Evolutionary conservation across 2,797 vertebrate species (phyloP).

Genomic region (Siniperca scherzeri): DNA sequence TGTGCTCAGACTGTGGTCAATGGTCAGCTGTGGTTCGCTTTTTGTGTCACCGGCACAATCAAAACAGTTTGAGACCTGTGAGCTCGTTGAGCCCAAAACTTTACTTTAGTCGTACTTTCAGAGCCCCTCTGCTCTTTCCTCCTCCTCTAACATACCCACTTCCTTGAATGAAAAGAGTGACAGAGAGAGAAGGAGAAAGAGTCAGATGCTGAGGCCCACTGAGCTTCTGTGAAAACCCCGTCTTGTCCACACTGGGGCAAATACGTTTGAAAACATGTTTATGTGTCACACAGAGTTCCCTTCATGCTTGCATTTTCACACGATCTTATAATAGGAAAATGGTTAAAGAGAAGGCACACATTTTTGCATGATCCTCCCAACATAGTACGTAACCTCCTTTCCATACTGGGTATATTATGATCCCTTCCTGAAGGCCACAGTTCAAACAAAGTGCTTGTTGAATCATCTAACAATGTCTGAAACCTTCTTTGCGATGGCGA

Average conservation of each 20-base stretch:
- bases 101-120: slow-evolving; percentile 83
- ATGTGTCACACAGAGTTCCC: not conserved
- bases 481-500: too few relatives aligned
- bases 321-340: not conserved
- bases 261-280: slow-evolving; percentile 35
- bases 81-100: slow-evolving; percentile 83
- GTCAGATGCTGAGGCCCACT: slow-evolving; percentile 11
- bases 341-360: not conserved
- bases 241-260: slow-evolving; percentile 5
- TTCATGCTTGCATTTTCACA: not conserved
- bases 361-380: not conserved
- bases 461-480: too few relatives aligned
- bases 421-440: too few relatives aligned
- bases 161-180: slow-evolving; percentile 33
- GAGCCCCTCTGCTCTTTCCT: slow-evolving; percentile 66
- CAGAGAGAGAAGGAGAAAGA: slow-evolving; percentile 30
- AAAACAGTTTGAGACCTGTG: slow-evolving; percentile 81
- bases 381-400: not conserved
- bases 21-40: slow-evolving; percentile 72
- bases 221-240: slow-evolving; percentile 22
- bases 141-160: slow-evolving; percentile 19
- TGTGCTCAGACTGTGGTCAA: slow-evolving; percentile 71
- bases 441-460: too few relatives aligned
- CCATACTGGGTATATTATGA: not conserved
- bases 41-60: slow-evolving; percentile 81